A percentile compares a stretch with the other conserved stretches of the same genome.
Evolutionary conservation across 2,797 vertebrate species (phyloP).

Genomic region (Gambusia yucatana): DNA sequence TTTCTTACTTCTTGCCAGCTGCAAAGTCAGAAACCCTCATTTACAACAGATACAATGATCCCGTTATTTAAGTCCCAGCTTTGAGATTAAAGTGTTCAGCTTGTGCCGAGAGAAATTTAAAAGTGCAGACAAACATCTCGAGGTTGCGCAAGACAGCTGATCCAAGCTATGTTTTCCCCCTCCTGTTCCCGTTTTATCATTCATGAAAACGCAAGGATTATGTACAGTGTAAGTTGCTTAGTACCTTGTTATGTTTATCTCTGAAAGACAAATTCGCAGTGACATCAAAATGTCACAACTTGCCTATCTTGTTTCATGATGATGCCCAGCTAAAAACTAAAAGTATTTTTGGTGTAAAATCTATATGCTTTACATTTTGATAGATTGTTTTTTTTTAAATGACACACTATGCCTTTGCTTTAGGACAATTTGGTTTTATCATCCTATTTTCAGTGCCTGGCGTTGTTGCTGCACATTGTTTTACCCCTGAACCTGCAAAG

Average conservation of each 20-base stretch:
- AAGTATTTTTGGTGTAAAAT: slow-evolving; percentile 49
- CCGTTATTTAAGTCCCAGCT: slow-evolving; percentile 43
- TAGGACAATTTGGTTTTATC: slow-evolving; percentile 68
- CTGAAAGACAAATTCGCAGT: slow-evolving; percentile 82
- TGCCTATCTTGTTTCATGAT: slow-evolving; percentile 74
- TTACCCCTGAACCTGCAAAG: slow-evolving; percentile 36
- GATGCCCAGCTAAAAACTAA: slow-evolving; percentile 68
- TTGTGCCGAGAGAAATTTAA: slow-evolving; percentile 66
- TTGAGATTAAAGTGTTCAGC: slow-evolving; percentile 45
- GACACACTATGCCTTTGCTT: slow-evolving; percentile 73
- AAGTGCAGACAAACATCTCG: slow-evolving; percentile 69
- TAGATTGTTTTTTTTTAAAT: slow-evolving; percentile 21
- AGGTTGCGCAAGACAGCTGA: slow-evolving; percentile 65
- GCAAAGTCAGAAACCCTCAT: slow-evolving; percentile 45
- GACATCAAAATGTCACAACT: slow-evolving; percentile 74
- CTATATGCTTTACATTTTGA: slow-evolving; percentile 64
- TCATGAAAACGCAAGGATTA: slow-evolving; percentile 81
- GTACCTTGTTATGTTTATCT: slow-evolving; percentile 95
- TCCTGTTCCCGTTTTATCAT: slow-evolving; percentile 79
- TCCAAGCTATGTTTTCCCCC: slow-evolving; percentile 65
- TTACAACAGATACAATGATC: slow-evolving; percentile 46
- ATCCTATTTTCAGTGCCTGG: slow-evolving; percentile 27
- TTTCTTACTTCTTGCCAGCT: slow-evolving; percentile 28
- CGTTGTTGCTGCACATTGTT: slow-evolving; percentile 23
- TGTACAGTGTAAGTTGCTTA: slow-evolving; percentile 86